Evolutionary conservation across 2,888 invertebrate species (phyloP).

Genomic region (Myopa tessellatipennis): DNA sequence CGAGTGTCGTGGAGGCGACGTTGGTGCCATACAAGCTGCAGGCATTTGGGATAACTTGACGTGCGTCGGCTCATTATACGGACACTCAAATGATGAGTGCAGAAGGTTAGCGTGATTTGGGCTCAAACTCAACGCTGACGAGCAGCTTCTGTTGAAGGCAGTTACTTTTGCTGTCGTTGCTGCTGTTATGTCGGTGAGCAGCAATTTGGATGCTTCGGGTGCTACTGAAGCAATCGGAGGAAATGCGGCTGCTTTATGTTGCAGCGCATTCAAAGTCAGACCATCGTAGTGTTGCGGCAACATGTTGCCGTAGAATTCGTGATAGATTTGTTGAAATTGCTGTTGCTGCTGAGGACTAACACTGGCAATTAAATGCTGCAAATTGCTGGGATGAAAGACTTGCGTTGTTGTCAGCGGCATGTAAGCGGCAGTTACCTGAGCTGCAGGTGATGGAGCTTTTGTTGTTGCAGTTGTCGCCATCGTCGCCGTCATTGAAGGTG

Average conservation of each 20-base stretch:
- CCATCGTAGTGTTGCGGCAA: slow-evolving; percentile 44
- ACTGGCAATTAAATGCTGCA: slow-evolving; percentile 60
- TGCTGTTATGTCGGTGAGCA: slow-evolving; percentile 38
- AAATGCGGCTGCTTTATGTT: slow-evolving; percentile 43
- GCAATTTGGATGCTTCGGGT: slow-evolving; percentile 33
- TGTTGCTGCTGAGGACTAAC: slow-evolving; percentile 54
- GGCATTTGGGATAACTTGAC: slow-evolving; percentile 49
- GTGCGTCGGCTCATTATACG: slow-evolving; percentile 59
- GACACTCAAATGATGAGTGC: slow-evolving; percentile 60
- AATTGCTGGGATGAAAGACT: slow-evolving; percentile 49
- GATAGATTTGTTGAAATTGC: slow-evolving; percentile 56
- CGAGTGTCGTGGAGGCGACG: slow-evolving; percentile 36
- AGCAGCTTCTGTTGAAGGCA: slow-evolving; percentile 40
- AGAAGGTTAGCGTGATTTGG: slow-evolving; percentile 47
- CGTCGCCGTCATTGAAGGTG: slow-evolving; percentile 34
- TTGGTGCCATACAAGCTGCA: slow-evolving; percentile 39
- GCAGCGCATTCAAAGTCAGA: slow-evolving; percentile 41
- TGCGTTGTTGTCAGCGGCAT: slow-evolving; percentile 36
- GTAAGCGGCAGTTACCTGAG: not conserved
- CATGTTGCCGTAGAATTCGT: slow-evolving; percentile 55
- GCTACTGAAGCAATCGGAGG: slow-evolving; percentile 42
- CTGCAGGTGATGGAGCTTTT: not conserved
- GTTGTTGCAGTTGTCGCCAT: slow-evolving; percentile 30
- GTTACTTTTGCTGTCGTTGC: slow-evolving; percentile 42
- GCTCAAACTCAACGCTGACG: slow-evolving; percentile 40